Evolutionary conservation across 2,888 invertebrate genomes (phyloP).

Genomic region (Anoplius nigerrimus): DNA sequence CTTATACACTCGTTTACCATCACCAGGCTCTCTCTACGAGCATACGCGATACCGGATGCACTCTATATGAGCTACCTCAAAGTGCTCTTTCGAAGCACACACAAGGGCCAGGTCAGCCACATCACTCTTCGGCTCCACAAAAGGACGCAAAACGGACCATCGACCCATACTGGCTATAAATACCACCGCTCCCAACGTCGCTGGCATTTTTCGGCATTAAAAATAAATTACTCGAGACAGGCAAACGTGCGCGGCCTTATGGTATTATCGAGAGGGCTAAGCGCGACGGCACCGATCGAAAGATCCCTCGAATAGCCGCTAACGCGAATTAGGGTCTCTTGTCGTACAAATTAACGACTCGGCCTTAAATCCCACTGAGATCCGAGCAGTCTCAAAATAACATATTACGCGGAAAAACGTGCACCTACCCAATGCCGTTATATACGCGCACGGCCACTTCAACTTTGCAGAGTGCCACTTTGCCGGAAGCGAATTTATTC

Average conservation of each 20-base stretch:
- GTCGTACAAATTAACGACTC: constrained; percentile 15
- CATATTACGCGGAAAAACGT: too few species aligned
- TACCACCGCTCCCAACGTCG: constrained; percentile 27
- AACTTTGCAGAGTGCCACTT: too few species aligned
- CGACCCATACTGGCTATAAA: constrained; percentile 42
- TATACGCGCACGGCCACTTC: too few species aligned
- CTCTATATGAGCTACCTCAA: constrained; percentile 52
- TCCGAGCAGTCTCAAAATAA: too few species aligned
- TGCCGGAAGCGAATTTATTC: not conserved
- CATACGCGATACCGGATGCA: constrained; percentile 44
- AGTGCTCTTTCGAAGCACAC: constrained; percentile 55
- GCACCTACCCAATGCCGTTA: too few species aligned
- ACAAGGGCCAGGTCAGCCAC: constrained; percentile 53
- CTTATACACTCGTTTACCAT: constrained; percentile 6
- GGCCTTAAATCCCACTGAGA: too few species aligned
- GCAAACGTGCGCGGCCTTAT: too few species aligned
- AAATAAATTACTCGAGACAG: constrained; percentile 31
- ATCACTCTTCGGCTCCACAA: constrained; percentile 46
- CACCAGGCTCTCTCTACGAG: constrained; percentile 28
- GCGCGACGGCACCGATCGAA: not conserved
- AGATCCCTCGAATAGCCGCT: not conserved
- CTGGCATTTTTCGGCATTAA: constrained; percentile 42
- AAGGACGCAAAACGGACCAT: constrained; percentile 47
- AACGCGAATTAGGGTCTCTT: too few species aligned
- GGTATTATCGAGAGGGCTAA: constrained; percentile 10